Percentiles rank a stretch among this genome's conserved stretches.
Evolutionary conservation across 2,888 invertebrate species (phyloP).

Genomic region (Melikaiella ostensackeni): DNA sequence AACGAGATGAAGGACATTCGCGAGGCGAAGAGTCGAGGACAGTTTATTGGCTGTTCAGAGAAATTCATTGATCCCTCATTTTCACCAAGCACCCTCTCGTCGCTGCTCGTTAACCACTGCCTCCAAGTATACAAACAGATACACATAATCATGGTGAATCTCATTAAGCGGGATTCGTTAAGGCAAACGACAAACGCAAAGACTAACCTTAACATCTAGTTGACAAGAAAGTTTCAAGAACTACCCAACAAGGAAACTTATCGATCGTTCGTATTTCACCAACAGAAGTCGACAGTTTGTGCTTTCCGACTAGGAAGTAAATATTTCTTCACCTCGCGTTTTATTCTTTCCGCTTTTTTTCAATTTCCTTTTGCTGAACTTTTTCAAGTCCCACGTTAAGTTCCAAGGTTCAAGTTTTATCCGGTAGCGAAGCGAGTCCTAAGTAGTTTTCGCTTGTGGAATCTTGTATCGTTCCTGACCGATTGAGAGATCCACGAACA

Average conservation of each 20-base stretch:
- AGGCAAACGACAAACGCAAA: constrained; percentile 37
- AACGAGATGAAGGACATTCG: constrained; percentile 25
- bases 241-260: constrained; percentile 20
- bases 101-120: background rate
- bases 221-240: constrained; percentile 42
- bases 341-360: background rate
- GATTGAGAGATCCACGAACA: background rate
- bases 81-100: background rate
- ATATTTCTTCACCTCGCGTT: constrained; percentile 45
- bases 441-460: background rate
- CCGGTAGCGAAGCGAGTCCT: background rate
- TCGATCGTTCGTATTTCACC: constrained; percentile 20
- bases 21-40: constrained; percentile 28
- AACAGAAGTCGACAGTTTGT: background rate
- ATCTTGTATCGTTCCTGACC: constrained; percentile 1
- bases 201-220: constrained; percentile 43
- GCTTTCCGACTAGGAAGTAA: constrained; percentile 43
- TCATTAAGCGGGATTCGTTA: constrained; percentile 14
- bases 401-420: background rate
- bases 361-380: background rate
- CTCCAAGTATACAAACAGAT: background rate
- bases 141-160: background rate
- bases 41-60: constrained; percentile 29
- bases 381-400: background rate
- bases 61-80: constrained; percentile 1